These are phyloP conservation scores for Gymnarchus niloticus DNA, from an alignment of 2,113 vertebrate genomes.

Conservation along the genomic window DNA sequence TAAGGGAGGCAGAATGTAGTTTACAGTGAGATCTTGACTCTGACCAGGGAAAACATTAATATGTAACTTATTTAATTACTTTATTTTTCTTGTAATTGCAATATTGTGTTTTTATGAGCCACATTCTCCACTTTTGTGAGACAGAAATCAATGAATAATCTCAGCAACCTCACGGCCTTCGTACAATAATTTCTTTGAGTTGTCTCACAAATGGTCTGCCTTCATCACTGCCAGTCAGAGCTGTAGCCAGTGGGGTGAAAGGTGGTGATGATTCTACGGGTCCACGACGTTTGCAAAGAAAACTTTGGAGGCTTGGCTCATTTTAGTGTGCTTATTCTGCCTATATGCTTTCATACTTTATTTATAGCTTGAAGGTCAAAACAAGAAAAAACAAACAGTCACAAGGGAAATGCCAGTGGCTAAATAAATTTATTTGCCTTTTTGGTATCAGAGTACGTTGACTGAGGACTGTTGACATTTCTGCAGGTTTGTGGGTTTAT, in stretches of 20 bases:
- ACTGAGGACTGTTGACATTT: not conserved
- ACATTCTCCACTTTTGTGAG: not conserved
- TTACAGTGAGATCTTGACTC: slow-evolving; percentile 9
- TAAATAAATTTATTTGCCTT: not conserved
- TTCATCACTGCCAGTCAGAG: not conserved
- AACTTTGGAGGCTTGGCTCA: no score
- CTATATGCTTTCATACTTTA: not conserved
- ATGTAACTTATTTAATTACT: slow-evolving; percentile 35
- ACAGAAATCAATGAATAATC: slow-evolving; percentile 24
- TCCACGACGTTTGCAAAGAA: not conserved
- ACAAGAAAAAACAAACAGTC: not conserved
- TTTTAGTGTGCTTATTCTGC: not conserved
- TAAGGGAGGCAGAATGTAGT: not conserved
- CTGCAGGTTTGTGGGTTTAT: not conserved
- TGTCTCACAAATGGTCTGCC: not conserved
- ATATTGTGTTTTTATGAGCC: slow-evolving; percentile 13
- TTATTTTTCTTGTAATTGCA: slow-evolving; percentile 27
- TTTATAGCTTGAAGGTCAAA: not conserved
- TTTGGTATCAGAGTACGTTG: not conserved
- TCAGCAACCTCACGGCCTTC: not conserved
- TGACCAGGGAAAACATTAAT: slow-evolving; percentile 27
- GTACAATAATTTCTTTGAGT: not conserved
- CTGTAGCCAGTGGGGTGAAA: no score
- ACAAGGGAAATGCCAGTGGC: not conserved
- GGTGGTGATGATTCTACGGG: no score